phyloP scores from a whole-genome alignment of 2,888 invertebrate species.

The Drosophila sordidula region DNA sequence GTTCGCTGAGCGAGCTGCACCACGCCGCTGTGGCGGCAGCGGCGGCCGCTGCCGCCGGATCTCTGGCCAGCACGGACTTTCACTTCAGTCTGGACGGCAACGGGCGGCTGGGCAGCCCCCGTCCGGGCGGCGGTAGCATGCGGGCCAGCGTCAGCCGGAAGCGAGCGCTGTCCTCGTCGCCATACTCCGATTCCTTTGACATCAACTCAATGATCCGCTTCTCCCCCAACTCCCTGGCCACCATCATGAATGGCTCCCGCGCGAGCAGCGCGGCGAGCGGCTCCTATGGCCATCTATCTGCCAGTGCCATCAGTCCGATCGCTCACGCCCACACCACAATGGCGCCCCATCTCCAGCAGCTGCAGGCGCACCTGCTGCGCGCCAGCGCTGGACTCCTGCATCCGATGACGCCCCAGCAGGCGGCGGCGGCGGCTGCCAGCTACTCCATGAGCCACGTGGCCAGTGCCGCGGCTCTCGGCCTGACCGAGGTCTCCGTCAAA shows the following conservation, averaged over 20 bases:
- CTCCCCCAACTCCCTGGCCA: slow-evolving; percentile 95
- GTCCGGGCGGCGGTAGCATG: slow-evolving; percentile 86
- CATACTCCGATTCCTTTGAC: slow-evolving; percentile 97
- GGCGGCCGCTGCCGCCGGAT: slow-evolving; percentile 85
- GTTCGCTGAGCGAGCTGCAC: slow-evolving; percentile 85
- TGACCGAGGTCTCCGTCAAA: slow-evolving; percentile 44
- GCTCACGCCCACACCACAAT: slow-evolving; percentile 86
- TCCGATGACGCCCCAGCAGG: slow-evolving; percentile 82
- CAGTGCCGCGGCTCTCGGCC: slow-evolving; percentile 37
- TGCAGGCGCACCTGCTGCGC: slow-evolving; percentile 92
- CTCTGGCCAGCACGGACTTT: slow-evolving; percentile 94
- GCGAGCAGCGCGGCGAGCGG: slow-evolving; percentile 93
- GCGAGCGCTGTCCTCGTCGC: slow-evolving; percentile 96
- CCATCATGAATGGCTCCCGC: slow-evolving; percentile 92
- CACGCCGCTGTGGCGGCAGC: slow-evolving; percentile 85
- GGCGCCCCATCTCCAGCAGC: slow-evolving; percentile 89
- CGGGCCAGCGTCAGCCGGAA: slow-evolving; percentile 91
- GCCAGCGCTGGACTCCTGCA: slow-evolving; percentile 85
- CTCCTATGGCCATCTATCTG: slow-evolving; percentile 98
- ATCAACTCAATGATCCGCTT: slow-evolving; percentile 98
- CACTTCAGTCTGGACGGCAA: slow-evolving; percentile 95
- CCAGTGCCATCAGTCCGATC: slow-evolving; percentile 95
- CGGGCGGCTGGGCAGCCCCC: slow-evolving; percentile 89
- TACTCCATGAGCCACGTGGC: slow-evolving; percentile 80
- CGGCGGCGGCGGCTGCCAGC: slow-evolving; percentile 70